These are phyloP conservation scores for Mamestra brassicae DNA, from an alignment of 2,888 invertebrate genomes.

Conservation along the genomic window DNA sequence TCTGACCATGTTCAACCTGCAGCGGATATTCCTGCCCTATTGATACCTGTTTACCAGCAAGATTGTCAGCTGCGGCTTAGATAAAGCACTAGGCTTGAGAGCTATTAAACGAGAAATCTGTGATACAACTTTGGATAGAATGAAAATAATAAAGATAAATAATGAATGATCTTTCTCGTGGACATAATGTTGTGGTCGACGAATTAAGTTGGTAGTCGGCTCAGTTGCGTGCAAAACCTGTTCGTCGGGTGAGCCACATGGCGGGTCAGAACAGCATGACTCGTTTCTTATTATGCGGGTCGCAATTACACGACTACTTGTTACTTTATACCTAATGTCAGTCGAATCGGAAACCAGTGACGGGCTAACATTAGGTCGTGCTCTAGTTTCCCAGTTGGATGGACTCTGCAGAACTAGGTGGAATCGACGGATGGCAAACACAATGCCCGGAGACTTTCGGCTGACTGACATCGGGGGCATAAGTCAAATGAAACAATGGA, in stretches of 20 bases:
- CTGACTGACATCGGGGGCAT: constrained; percentile 74
- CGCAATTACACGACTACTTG: constrained; percentile 54
- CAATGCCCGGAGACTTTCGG: constrained; percentile 81
- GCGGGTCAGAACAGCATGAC: constrained; percentile 59
- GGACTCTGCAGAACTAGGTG: constrained; percentile 54
- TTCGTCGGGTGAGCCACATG: constrained; percentile 64
- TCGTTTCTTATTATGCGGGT: constrained; percentile 63
- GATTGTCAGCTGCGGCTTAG: constrained; percentile 1
- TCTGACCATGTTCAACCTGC: neutral
- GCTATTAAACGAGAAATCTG: constrained; percentile 21
- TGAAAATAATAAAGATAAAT: constrained; percentile 27
- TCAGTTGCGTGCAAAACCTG: constrained; percentile 74
- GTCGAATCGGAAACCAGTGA: constrained; percentile 32
- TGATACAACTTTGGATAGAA: constrained; percentile 22
- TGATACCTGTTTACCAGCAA: neutral
- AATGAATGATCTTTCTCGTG: constrained; percentile 40
- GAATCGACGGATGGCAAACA: constrained; percentile 73
- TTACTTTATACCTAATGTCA: constrained; percentile 20
- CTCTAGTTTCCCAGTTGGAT: constrained; percentile 63
- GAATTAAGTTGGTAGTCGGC: constrained; percentile 65
- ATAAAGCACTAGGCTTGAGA: constrained; percentile 15
- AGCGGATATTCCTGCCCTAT: constrained; percentile 2
- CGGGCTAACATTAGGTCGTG: constrained; percentile 35
- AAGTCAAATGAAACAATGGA: constrained; percentile 85
- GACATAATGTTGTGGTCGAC: constrained; percentile 52